Evolutionary conservation across 2,888 invertebrate genomes (phyloP).

Genomic region (Xanthorhoe spadicearia): DNA sequence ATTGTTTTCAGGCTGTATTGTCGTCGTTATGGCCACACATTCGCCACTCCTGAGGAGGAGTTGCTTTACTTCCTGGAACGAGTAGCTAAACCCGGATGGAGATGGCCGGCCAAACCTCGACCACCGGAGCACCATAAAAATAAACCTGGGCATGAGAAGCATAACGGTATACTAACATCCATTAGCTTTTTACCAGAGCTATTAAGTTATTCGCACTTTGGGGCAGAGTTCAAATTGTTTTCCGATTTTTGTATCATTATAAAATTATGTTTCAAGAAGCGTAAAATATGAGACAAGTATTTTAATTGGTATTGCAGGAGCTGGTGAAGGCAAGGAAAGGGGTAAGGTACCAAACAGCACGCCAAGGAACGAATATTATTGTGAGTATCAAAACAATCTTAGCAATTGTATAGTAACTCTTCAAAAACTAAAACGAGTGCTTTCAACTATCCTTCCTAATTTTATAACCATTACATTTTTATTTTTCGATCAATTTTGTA

Average conservation of each 20-base stretch:
- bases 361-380: constrained; percentile 80
- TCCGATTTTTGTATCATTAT: too few species aligned
- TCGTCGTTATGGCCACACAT: constrained; percentile 87
- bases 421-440: too few species aligned
- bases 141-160: constrained; percentile 73
- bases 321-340: constrained; percentile 70
- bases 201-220: neutral
- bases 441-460: too few species aligned
- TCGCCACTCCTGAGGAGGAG: constrained; percentile 90
- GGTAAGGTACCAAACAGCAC: constrained; percentile 72
- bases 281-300: neutral
- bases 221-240: neutral
- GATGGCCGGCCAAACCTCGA: constrained; percentile 90
- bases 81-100: constrained; percentile 93
- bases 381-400: constrained; percentile 66
- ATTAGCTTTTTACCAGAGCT: neutral
- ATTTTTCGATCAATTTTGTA: too few species aligned
- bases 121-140: constrained; percentile 88
- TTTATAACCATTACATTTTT: too few species aligned
- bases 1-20: constrained; percentile 88
- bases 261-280: too few species aligned
- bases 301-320: constrained; percentile 54
- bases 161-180: constrained; percentile 56
- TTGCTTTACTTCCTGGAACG: constrained; percentile 91
- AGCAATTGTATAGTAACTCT: too few species aligned